A percentile compares a stretch with the other conserved stretches of the same genome.
Conservation (phyloP, 2,113 vertebrate genomes). For the Ranitomeya variabilis region DNA sequence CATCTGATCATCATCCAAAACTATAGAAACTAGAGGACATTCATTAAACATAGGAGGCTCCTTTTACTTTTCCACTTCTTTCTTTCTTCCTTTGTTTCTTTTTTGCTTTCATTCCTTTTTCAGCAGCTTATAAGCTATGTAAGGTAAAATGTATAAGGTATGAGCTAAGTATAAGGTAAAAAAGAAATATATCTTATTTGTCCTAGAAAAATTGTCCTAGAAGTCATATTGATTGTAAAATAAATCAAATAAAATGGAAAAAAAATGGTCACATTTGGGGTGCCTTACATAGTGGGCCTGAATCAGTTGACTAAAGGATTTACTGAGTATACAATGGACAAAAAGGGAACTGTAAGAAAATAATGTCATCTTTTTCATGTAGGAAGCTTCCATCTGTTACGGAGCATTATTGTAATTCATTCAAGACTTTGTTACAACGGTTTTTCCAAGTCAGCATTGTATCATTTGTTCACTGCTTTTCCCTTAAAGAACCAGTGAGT, state of each 20-base stretch:
- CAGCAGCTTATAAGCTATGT: too few species aligned
- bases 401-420: not conserved
- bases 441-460: not conserved
- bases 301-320: not conserved
- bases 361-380: not conserved
- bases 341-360: not conserved
- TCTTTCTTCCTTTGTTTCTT: too few species aligned
- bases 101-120: too few species aligned
- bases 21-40: too few species aligned
- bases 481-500: constrained; percentile 3
- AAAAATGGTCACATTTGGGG: not conserved
- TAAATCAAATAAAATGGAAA: not conserved
- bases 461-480: constrained; percentile 39
- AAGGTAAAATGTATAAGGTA: too few species aligned
- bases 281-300: not conserved
- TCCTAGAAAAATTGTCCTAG: too few species aligned
- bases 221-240: too few species aligned
- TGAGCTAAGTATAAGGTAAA: too few species aligned
- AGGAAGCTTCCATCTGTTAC: not conserved
- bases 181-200: too few species aligned
- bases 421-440: not conserved
- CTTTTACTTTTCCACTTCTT: too few species aligned
- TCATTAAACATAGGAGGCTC: too few species aligned
- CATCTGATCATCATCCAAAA: too few species aligned
- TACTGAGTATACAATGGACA: not conserved